Percentiles rank a stretch among this genome's conserved stretches.
These are phyloP conservation scores for Berghia stephanieae DNA, from an alignment of 1,140 invertebrate species.

Conservation along the genomic window DNA sequence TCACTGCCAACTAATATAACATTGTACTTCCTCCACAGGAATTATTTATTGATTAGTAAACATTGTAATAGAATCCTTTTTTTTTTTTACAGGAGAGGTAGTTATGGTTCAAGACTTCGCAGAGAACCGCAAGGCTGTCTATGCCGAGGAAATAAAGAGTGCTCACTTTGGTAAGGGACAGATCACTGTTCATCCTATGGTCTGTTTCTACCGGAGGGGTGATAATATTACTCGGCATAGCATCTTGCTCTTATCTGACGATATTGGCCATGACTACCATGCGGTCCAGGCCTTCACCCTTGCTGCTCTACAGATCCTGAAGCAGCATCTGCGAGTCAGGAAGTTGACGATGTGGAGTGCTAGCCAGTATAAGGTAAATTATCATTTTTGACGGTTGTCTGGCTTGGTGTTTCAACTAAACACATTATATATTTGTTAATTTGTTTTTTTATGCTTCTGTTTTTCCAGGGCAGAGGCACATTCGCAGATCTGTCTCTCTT, in stretches of 20 bases:
- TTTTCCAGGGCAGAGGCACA: constrained; percentile 19
- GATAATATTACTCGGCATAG: constrained; percentile 12
- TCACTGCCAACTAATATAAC: no score
- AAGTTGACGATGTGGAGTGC: constrained; percentile 4
- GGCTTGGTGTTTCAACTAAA: no score
- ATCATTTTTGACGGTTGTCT: no score
- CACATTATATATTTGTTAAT: no score
- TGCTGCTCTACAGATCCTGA: constrained; percentile 18
- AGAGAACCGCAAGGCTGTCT: constrained; percentile 35
- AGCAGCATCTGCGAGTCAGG: background rate
- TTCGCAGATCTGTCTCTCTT: constrained; percentile 5
- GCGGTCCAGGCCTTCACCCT: constrained; percentile 31
- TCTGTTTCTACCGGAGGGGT: constrained; percentile 27
- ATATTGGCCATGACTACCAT: constrained; percentile 38
- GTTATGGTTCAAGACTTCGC: constrained; percentile 36
- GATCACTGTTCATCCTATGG: constrained; percentile 39
- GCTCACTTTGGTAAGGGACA: constrained; percentile 24
- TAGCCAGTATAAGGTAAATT: constrained; percentile 19
- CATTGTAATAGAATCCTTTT: no score
- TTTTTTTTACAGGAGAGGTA: constrained; percentile 5
- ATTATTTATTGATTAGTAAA: no score
- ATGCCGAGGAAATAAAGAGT: constrained; percentile 36
- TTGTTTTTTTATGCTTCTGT: no score
- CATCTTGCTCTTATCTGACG: constrained; percentile 31
- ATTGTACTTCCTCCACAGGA: no score